These are phyloP conservation scores for Tigriopus japonicus DNA, from an alignment of 1,140 invertebrate genomes.

Conservation along the genomic window DNA sequence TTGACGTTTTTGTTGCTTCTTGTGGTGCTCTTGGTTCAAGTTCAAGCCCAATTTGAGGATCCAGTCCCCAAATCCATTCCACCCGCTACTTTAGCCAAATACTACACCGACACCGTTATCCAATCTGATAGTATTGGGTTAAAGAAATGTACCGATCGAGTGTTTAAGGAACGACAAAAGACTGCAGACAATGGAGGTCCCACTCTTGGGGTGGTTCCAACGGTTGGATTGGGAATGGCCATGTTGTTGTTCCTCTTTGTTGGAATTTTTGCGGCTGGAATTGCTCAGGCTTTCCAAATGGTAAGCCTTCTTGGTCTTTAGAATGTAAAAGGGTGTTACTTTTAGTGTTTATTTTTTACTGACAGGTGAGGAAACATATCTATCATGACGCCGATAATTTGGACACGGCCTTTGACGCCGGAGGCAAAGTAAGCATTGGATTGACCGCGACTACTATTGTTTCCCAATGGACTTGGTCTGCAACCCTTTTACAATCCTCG, in stretches of 20 bases:
- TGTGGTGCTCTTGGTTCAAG: too few species aligned
- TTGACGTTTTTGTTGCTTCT: too few species aligned
- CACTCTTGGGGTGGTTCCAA: conserved; percentile 18
- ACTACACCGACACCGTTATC: too few species aligned
- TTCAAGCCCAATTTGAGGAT: too few species aligned
- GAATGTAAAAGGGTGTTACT: too few species aligned
- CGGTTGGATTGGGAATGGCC: conserved; percentile 20
- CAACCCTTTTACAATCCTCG: conserved; percentile 28
- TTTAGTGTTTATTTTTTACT: background rate
- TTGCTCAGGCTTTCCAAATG: conserved; percentile 20
- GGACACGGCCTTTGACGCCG: conserved; percentile 28
- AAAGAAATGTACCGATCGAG: background rate
- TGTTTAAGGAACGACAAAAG: background rate
- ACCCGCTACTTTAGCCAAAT: too few species aligned
- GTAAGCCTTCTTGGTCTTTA: background rate
- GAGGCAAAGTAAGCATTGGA: conserved; percentile 26
- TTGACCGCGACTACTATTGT: conserved; percentile 28
- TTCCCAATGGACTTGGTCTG: conserved; percentile 31
- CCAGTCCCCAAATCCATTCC: too few species aligned
- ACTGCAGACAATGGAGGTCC: background rate
- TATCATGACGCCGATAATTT: conserved; percentile 25
- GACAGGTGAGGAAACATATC: conserved; percentile 19
- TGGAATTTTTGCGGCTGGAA: conserved; percentile 20
- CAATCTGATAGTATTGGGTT: too few species aligned
- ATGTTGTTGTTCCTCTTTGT: conserved; percentile 20